A percentile compares a stretch with the other conserved stretches of the same genome.
These are phyloP conservation scores for Andrena minutula DNA, from an alignment of 2,888 invertebrate genomes.

Conservation along the genomic window DNA sequence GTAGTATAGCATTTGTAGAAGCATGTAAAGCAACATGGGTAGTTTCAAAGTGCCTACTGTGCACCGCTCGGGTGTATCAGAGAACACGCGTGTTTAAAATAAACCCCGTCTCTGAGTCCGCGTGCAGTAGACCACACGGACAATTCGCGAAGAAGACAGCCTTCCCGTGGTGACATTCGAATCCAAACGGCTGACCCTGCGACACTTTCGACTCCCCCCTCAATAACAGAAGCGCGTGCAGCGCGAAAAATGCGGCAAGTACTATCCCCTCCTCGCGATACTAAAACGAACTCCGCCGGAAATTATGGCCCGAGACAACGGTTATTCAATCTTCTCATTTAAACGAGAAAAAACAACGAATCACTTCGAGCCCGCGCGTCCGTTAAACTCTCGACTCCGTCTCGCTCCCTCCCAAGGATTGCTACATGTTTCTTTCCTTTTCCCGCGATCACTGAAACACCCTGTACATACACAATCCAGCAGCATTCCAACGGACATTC, in stretches of 20 bases:
- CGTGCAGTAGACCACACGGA: background rate
- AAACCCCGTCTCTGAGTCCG: slow-evolving; percentile 19
- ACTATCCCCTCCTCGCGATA: background rate
- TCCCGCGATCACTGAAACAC: slow-evolving; percentile 72
- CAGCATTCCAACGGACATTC: slow-evolving; percentile 81
- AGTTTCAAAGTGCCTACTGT: background rate
- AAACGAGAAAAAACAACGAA: slow-evolving; percentile 20
- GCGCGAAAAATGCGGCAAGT: slow-evolving; percentile 16
- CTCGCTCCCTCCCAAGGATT: slow-evolving; percentile 2
- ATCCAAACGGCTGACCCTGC: slow-evolving; percentile 42
- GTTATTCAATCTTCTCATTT: slow-evolving; percentile 27
- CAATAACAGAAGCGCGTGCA: background rate
- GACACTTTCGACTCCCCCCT: slow-evolving; percentile 29
- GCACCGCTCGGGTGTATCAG: slow-evolving; percentile 10
- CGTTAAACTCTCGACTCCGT: slow-evolving; percentile 35
- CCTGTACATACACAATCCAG: slow-evolving; percentile 73
- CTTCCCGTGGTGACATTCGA: slow-evolving; percentile 28
- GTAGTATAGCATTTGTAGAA: background rate
- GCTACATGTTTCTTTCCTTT: slow-evolving; percentile 38
- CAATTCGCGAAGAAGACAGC: slow-evolving; percentile 4
- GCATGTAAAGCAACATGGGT: background rate
- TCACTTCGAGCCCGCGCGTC: slow-evolving; percentile 44
- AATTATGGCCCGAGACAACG: slow-evolving; percentile 25
- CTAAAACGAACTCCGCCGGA: slow-evolving; percentile 35
- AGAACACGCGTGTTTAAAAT: slow-evolving; percentile 33